Evolutionary conservation across 2,797 vertebrate genomes (phyloP).

Genomic region (Myoxocephalus aenaeus): DNA sequence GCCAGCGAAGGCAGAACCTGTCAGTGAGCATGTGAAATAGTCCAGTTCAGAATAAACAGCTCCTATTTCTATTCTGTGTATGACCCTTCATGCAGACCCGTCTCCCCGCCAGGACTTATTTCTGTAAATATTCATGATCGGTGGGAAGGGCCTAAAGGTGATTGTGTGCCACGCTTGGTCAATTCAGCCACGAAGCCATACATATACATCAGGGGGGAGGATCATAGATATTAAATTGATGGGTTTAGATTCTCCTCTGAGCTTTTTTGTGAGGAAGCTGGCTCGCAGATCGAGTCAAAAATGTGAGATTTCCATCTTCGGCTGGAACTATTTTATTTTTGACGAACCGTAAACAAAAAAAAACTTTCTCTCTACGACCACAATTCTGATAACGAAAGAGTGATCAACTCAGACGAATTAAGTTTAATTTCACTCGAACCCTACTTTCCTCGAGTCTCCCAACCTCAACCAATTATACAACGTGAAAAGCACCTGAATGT

Average conservation of each 20-base stretch:
- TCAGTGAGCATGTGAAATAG: conserved; percentile 3
- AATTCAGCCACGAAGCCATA: conserved; percentile 26
- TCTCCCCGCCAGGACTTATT: conserved; percentile 12
- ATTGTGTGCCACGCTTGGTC: conserved; percentile 31
- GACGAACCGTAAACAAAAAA: background rate
- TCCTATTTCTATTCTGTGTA: background rate
- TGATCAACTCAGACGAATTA: background rate
- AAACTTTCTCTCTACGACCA: background rate
- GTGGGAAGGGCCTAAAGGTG: conserved; percentile 40
- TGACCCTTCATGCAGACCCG: conserved; percentile 16
- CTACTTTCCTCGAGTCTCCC: background rate
- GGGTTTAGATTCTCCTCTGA: conserved; percentile 12
- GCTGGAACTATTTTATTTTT: background rate
- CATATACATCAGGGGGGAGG: conserved; percentile 38
- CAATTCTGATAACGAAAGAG: background rate
- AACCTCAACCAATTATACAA: conserved; percentile 3
- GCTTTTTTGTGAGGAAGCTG: background rate
- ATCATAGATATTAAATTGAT: conserved; percentile 39
- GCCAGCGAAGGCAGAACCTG: background rate
- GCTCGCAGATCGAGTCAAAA: conserved; percentile 4
- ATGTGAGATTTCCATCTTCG: background rate
- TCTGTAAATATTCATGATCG: conserved; percentile 50
- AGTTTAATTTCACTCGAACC: conserved; percentile 1
- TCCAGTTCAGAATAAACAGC: conserved; percentile 31
- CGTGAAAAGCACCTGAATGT: conserved; percentile 15